Conservation (phyloP, 2,797 vertebrate genomes). For the Manis pentadactyla region DNA sequence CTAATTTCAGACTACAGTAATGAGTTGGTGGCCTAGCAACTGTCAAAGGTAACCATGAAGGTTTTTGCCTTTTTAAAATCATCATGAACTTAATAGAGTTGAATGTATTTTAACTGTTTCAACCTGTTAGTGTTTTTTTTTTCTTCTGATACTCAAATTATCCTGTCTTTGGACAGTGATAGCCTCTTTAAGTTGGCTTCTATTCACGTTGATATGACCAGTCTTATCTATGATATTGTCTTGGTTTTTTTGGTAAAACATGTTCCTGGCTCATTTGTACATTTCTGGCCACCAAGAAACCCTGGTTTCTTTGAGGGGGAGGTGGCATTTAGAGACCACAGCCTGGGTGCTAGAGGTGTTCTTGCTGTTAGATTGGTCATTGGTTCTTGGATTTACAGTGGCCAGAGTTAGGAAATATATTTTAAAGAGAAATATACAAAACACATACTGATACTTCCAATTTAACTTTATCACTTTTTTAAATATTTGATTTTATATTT, state of each 20-base stretch:
- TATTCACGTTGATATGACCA: neutral
- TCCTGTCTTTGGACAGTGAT: neutral
- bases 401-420: neutral
- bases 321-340: neutral
- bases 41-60: constrained; percentile 67
- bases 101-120: constrained; percentile 55
- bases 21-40: constrained; percentile 69
- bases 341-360: neutral
- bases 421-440: neutral
- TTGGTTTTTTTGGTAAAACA: neutral
- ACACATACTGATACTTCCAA: neutral
- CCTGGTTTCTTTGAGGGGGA: neutral
- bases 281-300: neutral
- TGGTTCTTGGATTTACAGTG: neutral
- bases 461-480: neutral
- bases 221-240: neutral
- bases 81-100: neutral
- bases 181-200: neutral
- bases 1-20: constrained; percentile 69
- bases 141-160: neutral
- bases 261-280: neutral
- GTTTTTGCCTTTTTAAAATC: constrained; percentile 20
- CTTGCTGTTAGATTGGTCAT: neutral
- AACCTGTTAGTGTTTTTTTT: neutral
- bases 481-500: neutral